Base-by-base conservation (phyloP, 2,797 vertebrate genomes). In the Hippopotamyrus pictus region DNA sequence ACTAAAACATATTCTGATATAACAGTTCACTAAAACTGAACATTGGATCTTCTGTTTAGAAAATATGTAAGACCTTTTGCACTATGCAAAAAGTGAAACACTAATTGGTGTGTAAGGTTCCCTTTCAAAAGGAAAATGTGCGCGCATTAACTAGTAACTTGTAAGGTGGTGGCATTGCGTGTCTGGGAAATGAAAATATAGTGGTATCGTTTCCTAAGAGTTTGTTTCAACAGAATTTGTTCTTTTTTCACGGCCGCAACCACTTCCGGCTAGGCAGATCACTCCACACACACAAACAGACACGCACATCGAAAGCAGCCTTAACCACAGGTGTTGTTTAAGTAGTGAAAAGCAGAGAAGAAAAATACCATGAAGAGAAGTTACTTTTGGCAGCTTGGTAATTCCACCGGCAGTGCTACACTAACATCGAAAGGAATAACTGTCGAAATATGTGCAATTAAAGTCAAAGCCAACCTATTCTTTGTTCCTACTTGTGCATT, bases 151-250 rank as follows among this genome's bases (percentile, higher is more conserved):
- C 11, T 69, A 69, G 29, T 69, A 33, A 33, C 62, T 12, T 69
- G 29, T 7, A 41, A 41, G 37, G 37, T 1, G 4, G 5, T 17
- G 33, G 0, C 17, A 37, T 14, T 79, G 37, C 33, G 37, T 44
- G 37, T 44, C 73, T 7, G 7, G 1, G 73, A 79, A 79, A 84
- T 84, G 37, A 48, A 50, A 25, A 57, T 86, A 33, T 5, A 25
- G 85, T 33, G 51, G 85, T 29, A 86, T 54, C 50, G 7, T 54
- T 86, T 86, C 51, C 84, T 37, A 86, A 25, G 25, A 33, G 22
- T 50, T 19, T 57, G 51, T 54, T 86, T 86, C 85, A 86, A 57
- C 85, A 86, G 50, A 86, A 86, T 83, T 48, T 48, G 7, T 48
- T 22, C 29, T 7, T 29, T 51, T 5, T 57, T 57, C 25, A 41